Evolutionary conservation across 2,113 vertebrate genomes (phyloP).

Genomic region (Macrotis lagotis): DNA sequence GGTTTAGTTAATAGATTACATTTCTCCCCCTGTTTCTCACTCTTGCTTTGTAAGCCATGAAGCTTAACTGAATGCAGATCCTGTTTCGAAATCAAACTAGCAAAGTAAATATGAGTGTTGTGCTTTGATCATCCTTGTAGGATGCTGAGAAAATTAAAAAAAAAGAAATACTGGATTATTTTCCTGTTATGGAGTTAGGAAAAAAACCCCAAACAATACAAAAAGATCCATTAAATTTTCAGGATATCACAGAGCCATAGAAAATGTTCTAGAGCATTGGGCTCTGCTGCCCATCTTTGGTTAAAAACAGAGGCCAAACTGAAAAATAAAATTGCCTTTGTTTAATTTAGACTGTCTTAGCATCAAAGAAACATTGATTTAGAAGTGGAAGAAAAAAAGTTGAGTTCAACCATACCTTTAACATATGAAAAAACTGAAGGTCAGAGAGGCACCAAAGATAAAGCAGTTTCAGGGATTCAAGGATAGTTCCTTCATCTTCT

Average conservation of each 20-base stretch:
- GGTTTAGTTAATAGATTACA: neutral
- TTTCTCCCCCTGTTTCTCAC: neutral
- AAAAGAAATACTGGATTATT: constrained; percentile 25
- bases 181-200: neutral
- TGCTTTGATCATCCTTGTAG: neutral
- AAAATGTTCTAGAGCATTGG: constrained; percentile 8
- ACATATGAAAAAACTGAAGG: neutral
- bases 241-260: constrained; percentile 19
- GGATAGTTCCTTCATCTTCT: neutral
- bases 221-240: constrained; percentile 34
- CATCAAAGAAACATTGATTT: neutral
- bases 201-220: too few relatives aligned
- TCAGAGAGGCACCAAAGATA: neutral
- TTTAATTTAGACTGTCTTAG: neutral
- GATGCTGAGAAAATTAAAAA: neutral
- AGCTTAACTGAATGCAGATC: constrained; percentile 14
- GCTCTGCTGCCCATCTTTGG: constrained; percentile 3
- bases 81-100: neutral
- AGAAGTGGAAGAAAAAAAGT: neutral
- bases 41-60: neutral
- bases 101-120: neutral
- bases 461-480: neutral
- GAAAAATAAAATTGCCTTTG: neutral
- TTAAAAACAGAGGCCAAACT: constrained; percentile 27
- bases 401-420: neutral